A percentile compares a stretch with the other conserved stretches of the same genome.
Evolutionary conservation across 1,140 invertebrate species (phyloP).

Genomic region (Dryas iulia): DNA sequence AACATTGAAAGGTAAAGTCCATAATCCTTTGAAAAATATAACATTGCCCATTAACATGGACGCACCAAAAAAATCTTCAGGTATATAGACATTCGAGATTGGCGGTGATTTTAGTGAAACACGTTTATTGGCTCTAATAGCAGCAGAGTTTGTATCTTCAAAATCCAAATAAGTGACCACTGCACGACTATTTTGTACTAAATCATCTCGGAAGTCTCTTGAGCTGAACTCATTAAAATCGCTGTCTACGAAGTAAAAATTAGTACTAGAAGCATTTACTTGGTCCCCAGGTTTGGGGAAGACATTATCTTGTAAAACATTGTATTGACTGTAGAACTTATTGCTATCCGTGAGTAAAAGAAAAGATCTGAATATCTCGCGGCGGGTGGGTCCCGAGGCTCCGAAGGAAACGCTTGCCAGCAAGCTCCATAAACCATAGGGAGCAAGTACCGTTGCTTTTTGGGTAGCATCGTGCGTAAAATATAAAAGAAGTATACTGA

Average conservation of each 20-base stretch:
- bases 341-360: constrained; percentile 42
- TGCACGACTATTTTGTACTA: constrained; percentile 39
- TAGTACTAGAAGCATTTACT: constrained; percentile 43
- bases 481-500: constrained; percentile 54
- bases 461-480: constrained; percentile 43
- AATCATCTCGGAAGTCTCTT: constrained; percentile 6
- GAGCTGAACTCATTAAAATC: constrained; percentile 28
- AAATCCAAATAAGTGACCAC: constrained; percentile 46
- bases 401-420: constrained; percentile 50
- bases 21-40: constrained; percentile 90
- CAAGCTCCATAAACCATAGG: constrained; percentile 58
- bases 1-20: constrained; percentile 85
- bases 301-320: constrained; percentile 36
- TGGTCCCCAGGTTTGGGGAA: constrained; percentile 32
- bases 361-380: constrained; percentile 40
- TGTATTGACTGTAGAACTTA: constrained; percentile 42
- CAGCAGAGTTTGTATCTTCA: constrained; percentile 40
- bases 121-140: constrained; percentile 41
- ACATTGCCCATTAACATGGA: constrained; percentile 87
- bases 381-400: constrained; percentile 25
- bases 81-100: constrained; percentile 45
- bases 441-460: constrained; percentile 52
- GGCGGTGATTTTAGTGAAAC: constrained; percentile 40
- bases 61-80: constrained; percentile 78
- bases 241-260: constrained; percentile 53